Conservation (phyloP, 2,888 invertebrate species). For the Caenorhabditis angaria region DNA sequence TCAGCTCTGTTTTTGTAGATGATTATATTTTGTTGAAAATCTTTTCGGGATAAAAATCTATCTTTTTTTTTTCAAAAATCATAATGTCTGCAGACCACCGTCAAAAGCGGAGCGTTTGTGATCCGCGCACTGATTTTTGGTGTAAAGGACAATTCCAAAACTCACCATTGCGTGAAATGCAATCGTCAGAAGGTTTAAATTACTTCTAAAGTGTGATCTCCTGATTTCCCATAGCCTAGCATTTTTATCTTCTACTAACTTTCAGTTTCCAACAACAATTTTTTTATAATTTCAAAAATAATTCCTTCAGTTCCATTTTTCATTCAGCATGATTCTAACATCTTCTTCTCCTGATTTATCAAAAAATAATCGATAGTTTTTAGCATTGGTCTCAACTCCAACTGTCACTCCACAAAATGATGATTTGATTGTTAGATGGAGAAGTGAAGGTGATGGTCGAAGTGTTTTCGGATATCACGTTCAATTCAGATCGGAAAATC, state of each 20-base stretch:
- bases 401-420: constrained; percentile 59
- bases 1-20: no score
- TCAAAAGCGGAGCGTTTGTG: constrained; percentile 64
- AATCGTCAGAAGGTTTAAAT: constrained; percentile 6
- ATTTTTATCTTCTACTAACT: not conserved
- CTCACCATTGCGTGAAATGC: constrained; percentile 30
- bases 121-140: constrained; percentile 71
- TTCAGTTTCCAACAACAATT: constrained; percentile 2
- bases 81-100: constrained; percentile 40
- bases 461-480: constrained; percentile 71
- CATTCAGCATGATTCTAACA: not conserved
- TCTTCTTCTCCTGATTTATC: not conserved
- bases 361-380: constrained; percentile 20
- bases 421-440: constrained; percentile 67
- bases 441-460: constrained; percentile 67
- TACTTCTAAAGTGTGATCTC: constrained; percentile 4
- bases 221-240: not conserved
- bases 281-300: not conserved
- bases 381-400: constrained; percentile 70
- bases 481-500: constrained; percentile 61
- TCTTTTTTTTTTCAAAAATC: constrained; percentile 7
- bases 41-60: not conserved
- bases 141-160: constrained; percentile 56
- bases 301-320: not conserved
- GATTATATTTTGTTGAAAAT: constrained; percentile 3